These are phyloP conservation scores for Paradoxurus hermaphroditus DNA, from an alignment of 2,113 vertebrate genomes.

Conservation along the genomic window DNA sequence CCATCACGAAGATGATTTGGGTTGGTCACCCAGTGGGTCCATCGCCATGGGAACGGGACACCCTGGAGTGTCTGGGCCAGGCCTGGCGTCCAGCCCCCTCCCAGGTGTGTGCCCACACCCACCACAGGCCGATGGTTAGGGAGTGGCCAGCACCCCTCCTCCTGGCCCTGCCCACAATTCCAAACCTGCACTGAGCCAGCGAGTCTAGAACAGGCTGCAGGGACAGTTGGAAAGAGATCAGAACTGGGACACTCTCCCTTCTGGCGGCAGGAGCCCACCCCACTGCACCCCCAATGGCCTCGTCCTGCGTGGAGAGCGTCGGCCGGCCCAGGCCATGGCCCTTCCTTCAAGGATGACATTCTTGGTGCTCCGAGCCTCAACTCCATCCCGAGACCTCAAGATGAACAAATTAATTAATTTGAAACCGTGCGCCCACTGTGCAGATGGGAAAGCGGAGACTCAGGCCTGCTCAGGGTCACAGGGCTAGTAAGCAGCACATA, in stretches of 20 bases:
- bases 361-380: background rate
- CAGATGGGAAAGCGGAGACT: background rate
- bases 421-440: background rate
- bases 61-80: background rate
- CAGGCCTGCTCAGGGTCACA: background rate
- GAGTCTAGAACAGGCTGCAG: background rate
- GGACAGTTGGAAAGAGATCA: background rate
- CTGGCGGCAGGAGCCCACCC: accelerated
- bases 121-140: background rate
- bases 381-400: background rate
- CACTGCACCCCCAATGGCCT: accelerated
- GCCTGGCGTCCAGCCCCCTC: background rate
- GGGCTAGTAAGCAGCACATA: background rate
- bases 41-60: background rate
- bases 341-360: background rate
- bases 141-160: background rate
- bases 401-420: no score
- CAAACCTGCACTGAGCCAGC: no score
- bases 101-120: background rate
- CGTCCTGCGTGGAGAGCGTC: background rate
- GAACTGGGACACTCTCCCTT: no score
- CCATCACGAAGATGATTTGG: background rate
- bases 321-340: background rate
- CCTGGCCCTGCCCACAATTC: accelerated
- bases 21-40: background rate